Evolutionary conservation across 2,797 vertebrate species (phyloP).

Genomic region (Hirundo rustica): DNA sequence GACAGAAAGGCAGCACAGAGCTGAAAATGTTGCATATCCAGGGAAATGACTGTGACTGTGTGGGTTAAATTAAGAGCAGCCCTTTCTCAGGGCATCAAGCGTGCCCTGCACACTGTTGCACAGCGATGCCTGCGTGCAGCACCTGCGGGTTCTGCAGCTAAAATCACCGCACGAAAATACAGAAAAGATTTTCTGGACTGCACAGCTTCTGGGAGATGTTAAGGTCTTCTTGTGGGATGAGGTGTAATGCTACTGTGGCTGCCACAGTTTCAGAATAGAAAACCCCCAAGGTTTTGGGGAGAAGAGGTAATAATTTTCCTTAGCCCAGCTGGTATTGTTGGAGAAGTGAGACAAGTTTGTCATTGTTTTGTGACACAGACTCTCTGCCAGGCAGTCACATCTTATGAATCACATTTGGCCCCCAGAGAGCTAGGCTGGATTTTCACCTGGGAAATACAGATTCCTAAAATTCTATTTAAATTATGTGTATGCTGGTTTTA

Average conservation of each 20-base stretch:
- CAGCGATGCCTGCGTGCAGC: not conserved
- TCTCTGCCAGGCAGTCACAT: not conserved
- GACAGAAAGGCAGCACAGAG: not conserved
- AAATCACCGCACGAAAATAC: not conserved
- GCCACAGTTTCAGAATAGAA: not conserved
- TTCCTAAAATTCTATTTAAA: not conserved
- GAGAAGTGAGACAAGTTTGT: not conserved
- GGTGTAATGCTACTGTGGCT: not conserved
- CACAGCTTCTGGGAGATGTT: rapidly evolving
- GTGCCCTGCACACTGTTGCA: not conserved
- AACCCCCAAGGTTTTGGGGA: not conserved
- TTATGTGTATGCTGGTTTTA: not conserved
- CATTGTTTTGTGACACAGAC: not conserved
- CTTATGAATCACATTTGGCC: not conserved
- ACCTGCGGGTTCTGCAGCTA: not conserved
- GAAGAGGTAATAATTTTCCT: not conserved
- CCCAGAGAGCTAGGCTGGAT: not conserved
- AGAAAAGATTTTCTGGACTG: not conserved
- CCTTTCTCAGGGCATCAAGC: not conserved
- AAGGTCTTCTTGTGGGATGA: not conserved
- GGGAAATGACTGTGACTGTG: not conserved
- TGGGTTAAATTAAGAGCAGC: not conserved
- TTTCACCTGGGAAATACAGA: not conserved
- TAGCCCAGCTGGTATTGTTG: not conserved
- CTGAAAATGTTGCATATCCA: not conserved